Percentiles rank a stretch among this genome's conserved stretches.
phyloP scores from a whole-genome alignment of 1,140 invertebrate genomes.

The Cotesia chilonis region DNA sequence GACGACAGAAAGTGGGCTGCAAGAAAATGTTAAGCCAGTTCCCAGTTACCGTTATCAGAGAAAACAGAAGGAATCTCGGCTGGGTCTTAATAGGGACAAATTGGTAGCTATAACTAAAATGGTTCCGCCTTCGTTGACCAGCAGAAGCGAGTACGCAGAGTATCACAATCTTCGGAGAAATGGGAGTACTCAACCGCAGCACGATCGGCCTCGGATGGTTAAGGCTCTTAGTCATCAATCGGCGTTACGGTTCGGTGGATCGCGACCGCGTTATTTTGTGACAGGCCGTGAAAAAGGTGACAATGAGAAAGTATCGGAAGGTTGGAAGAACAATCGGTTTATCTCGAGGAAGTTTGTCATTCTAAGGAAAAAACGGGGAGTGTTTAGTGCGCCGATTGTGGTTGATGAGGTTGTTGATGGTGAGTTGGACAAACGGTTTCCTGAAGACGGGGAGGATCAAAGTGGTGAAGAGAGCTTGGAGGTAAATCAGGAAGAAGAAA shows the following conservation, averaged over 20 bases:
- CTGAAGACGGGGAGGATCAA: slow-evolving; percentile 5
- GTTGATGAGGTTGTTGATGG: slow-evolving; percentile 46
- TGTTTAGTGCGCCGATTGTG: slow-evolving; percentile 45
- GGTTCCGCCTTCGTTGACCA: slow-evolving; percentile 40
- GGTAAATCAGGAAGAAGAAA: slow-evolving; percentile 25
- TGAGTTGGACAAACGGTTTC: slow-evolving; percentile 54
- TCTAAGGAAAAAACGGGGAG: slow-evolving; percentile 18
- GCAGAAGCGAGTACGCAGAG: slow-evolving; percentile 40
- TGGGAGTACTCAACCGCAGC: slow-evolving; percentile 7
- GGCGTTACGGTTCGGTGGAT: slow-evolving; percentile 8
- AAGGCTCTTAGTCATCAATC: background rate
- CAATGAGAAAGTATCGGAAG: slow-evolving; percentile 21
- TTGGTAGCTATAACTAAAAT: slow-evolving; percentile 35
- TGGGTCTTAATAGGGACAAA: background rate
- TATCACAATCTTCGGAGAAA: slow-evolving; percentile 30
- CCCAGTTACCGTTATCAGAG: slow-evolving; percentile 9
- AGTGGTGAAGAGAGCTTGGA: slow-evolving; percentile 10
- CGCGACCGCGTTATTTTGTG: background rate
- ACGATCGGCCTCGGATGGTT: slow-evolving; percentile 21
- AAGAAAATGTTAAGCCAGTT: slow-evolving; percentile 7
- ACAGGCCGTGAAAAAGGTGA: background rate
- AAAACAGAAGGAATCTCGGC: slow-evolving; percentile 15
- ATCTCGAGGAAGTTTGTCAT: background rate
- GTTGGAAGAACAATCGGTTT: background rate
- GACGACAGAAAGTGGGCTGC: slow-evolving; percentile 31